Base-by-base conservation (phyloP, 2,113 vertebrate genomes). In the Cygnus atratus region DNA sequence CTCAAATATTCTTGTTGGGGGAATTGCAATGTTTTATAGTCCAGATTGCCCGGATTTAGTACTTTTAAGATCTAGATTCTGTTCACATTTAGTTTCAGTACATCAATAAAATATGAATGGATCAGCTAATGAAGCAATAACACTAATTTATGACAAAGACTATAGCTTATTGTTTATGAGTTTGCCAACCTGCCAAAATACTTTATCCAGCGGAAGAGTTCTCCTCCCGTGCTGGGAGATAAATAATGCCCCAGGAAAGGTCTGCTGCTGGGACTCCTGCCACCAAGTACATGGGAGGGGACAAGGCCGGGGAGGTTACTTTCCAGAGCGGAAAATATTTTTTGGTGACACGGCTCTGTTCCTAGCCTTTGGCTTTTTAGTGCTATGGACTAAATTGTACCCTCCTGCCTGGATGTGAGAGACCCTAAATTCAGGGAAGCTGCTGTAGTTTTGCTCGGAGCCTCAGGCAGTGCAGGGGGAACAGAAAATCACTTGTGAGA, bases 71-170 rank as follows among this genome's bases (percentile, higher is more conserved):
- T 94, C 52, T 92, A 92, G 59, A 80, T 91, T 95, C 92, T 95
- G 63, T 87, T 97, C 91, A 86, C 81, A 94, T 96, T 97, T 97
- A 95, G 93, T 95, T 97, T 97, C 96, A 73, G 86, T 80, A 31
- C 81, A 93, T 97, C 95, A 95, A 94, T 98, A 96, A 98, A 97
- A 95, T 88, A 92, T 90, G 70, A 97, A 94, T 95, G 76, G 88
- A 95, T 93, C 89, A 73, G 89, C 55, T 97, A 96, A 97, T 97
- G 96, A 97, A 97, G 90, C 85, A 97, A 71, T 84, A 94, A 93
- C 89, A 87, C 66, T 95, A 95, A 95, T 97, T 97, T 91, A 95
- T 95, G 95, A 91, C 85, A 62, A 66, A 93, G 67, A 80, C 94
- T 95, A 76, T 84, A 92, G 72, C 71, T 88, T 96, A 92, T 93